Evolutionary conservation across 2,797 vertebrate genomes (phyloP), one percentile per base, ranked within the genome.

Genomic region (Sciurus vulgaris): DNA sequence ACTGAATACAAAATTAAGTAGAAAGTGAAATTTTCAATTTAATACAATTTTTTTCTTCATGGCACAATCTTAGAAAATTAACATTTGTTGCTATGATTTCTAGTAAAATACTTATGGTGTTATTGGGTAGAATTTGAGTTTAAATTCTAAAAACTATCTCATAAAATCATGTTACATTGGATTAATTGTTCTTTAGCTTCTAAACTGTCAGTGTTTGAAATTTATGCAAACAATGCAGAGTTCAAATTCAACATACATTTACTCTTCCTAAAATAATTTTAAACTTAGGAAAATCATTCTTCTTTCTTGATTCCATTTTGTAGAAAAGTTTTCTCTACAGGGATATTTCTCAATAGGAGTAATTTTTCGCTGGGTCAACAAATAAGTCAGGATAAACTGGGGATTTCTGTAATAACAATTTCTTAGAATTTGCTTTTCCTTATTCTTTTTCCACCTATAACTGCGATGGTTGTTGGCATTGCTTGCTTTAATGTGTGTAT

Each of bases 41-140:
- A 95, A 78, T 85, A 24, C 1, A 85, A 65, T 41, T 67, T 87
- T 38, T 69, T 94, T 76, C 44, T 56, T 70, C 63, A 97, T 97
- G 94, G 94, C 73, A 97, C 92, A 93, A 33, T 85, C 69, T 94
- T 94, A 86, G 51, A 96, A 96, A 95, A 93, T 86, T 95, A 91
- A 73, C 88, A 85, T 70, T 86, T 73, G 8, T 26, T 86, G 70
- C 86, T 86, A 91, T 54, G 11, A 78, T 63, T 92, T 87, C 82
- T 82, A 85, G 22, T 93, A 72, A 89, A 94, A 79, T 78, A 92
- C 35, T 67, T 95, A 96, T 91, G 92, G 92, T 91, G 97, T 97
- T 95, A 35, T 72, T 93, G 61, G 38, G 59, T 77, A 95, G 11
- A 93, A 8, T 88, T 87, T 82, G 28, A n/a, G 9, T 87, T 93